phyloP scores from a whole-genome alignment of 2,888 invertebrate species.

The Punctoribates punctum region DNA sequence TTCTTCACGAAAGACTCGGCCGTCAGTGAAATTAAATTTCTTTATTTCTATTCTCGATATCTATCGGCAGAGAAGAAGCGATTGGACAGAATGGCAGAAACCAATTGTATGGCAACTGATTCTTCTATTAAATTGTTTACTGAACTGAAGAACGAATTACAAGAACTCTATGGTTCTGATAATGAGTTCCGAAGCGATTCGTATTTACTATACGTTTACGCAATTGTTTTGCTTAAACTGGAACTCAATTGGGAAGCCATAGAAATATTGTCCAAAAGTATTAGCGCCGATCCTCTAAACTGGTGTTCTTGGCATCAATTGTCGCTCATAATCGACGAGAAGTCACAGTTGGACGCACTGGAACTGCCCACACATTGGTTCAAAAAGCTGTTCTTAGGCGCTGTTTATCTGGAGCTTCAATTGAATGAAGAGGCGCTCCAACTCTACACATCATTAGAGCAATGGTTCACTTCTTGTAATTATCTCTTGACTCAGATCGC shows the following conservation, averaged over 20 bases:
- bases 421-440: conserved; percentile 83
- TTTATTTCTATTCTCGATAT: conserved; percentile 79
- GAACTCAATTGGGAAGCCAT: conserved; percentile 74
- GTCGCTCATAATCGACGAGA: conserved; percentile 74
- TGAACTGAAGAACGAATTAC: conserved; percentile 55
- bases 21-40: conserved; percentile 68
- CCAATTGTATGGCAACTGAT: conserved; percentile 46
- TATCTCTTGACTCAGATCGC: conserved; percentile 90
- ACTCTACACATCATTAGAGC: conserved; percentile 70
- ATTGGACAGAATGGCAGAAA: conserved; percentile 73
- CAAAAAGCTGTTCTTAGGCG: conserved; percentile 83
- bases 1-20: conserved; percentile 67
- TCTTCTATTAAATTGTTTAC: conserved; percentile 43
- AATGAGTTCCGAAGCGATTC: conserved; percentile 19
- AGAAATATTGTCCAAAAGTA: conserved; percentile 71
- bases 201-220: conserved; percentile 74
- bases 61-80: conserved; percentile 85
- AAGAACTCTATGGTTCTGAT: conserved; percentile 51
- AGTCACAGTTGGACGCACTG: conserved; percentile 59
- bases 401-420: conserved; percentile 82
- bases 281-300: conserved; percentile 73
- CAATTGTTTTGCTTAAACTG: conserved; percentile 80
- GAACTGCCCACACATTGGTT: conserved; percentile 83
- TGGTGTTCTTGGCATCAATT: conserved; percentile 96
- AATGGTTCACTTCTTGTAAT: conserved; percentile 75